Evolutionary conservation across 1,140 invertebrate genomes (phyloP), one percentile per base, ranked within the genome.

Genomic region (Elymnias hypermnestra): DNA sequence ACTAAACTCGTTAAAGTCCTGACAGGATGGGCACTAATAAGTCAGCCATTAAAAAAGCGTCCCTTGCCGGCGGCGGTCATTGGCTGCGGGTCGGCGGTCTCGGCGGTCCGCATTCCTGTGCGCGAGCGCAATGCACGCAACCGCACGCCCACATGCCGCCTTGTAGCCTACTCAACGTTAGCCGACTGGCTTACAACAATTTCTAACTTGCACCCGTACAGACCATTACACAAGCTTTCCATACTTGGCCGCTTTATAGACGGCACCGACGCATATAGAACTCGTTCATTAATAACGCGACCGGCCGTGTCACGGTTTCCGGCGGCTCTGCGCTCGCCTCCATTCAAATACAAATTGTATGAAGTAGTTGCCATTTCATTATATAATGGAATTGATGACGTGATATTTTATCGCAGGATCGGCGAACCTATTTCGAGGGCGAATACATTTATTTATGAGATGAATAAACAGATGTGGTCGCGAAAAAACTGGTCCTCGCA

Each of bases 81-180:
- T 81, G 78, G 75, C 74, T 76, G 72, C 72, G 70, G 75, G 69
- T n/a, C n/a, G n/a, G n/a, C n/a, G n/a, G n/a, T n/a, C n/a, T 69
- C 73, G 75, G 65, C 69, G 73, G 67, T 58, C 76, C 69, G 74
- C 79, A 81, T 83, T 83, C 79, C 79, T 77, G 66, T 76, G 78
- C 72, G 74, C 72, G 60, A 51, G 72, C 68, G 73, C 72, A 74
- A 49, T 62, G 66, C 68, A 69, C 67, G 61, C 70, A 63, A 59
- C 54, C 58, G 59, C 63, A 67, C 73, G 71, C 77, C 72, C 63
- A 78, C 73, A 73, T 66, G 62, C 67, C 60, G 54, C 53, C 42
- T 51, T 49, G 40, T 57, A 57, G 42, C 46, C 51, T 46, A 39
- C 61, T 40, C 49, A 33, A 19, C 51, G 36, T 63, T 62, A 69